Conservation (phyloP, 1,140 invertebrate genomes). For the Cotesia glomerata region DNA sequence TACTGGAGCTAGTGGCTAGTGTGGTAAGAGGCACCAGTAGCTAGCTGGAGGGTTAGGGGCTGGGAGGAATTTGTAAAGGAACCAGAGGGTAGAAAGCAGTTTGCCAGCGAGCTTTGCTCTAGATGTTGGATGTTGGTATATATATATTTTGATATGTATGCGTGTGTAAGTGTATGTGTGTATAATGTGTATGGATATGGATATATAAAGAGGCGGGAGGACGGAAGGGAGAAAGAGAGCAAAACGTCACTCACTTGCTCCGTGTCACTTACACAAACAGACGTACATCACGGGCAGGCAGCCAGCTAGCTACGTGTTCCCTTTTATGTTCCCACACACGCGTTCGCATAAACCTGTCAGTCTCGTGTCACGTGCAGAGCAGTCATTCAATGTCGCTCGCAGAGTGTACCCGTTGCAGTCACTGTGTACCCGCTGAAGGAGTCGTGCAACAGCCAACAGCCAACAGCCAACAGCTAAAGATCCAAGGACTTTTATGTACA, state of each 20-base stretch:
- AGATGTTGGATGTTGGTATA: not conserved
- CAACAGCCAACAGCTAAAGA: not conserved
- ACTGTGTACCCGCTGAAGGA: slow-evolving; percentile 4
- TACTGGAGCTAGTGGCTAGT: slow-evolving; percentile 26
- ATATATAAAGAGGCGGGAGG: not conserved
- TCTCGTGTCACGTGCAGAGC: slow-evolving; percentile 61
- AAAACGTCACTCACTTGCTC: slow-evolving; percentile 59
- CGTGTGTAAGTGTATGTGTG: no score
- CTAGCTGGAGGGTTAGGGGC: not conserved
- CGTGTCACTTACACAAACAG: slow-evolving; percentile 65
- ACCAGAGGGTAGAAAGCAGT: slow-evolving; percentile 29
- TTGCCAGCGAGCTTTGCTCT: slow-evolving; percentile 13
- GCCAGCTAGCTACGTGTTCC: slow-evolving; percentile 55
- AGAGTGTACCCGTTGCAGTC: slow-evolving; percentile 46
- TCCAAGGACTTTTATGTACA: not conserved
- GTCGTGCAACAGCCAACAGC: slow-evolving; percentile 5
- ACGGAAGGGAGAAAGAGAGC: slow-evolving; percentile 32
- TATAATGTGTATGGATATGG: not conserved
- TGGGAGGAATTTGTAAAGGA: slow-evolving; percentile 27
- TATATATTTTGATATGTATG: not conserved
- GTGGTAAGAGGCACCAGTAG: not conserved
- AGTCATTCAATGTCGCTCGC: slow-evolving; percentile 63
- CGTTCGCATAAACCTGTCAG: slow-evolving; percentile 63
- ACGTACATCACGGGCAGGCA: slow-evolving; percentile 60
- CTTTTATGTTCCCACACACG: slow-evolving; percentile 63